Evolutionary conservation across 1,140 invertebrate species (phyloP).

Genomic region (Drosophila sechellia): DNA sequence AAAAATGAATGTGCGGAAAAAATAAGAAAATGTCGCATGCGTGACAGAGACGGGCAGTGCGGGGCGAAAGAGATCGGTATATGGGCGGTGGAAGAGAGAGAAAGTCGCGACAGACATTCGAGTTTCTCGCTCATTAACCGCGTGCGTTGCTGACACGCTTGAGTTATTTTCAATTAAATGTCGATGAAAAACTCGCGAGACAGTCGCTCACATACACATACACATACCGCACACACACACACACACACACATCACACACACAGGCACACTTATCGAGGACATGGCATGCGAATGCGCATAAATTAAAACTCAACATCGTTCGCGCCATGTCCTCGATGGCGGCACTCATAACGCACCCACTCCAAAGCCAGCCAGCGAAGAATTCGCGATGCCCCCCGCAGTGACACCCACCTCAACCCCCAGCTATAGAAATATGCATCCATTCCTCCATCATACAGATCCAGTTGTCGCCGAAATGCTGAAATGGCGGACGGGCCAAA

Average conservation of each 20-base stretch:
- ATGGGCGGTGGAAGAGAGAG: constrained; percentile 7
- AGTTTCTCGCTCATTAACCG: constrained; percentile 83
- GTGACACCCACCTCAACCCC: background rate
- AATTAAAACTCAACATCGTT: constrained; percentile 72
- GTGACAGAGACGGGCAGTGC: constrained; percentile 17
- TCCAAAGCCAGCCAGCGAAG: background rate
- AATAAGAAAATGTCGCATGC: constrained; percentile 28
- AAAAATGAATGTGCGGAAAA: constrained; percentile 9
- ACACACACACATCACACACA: constrained; percentile 13
- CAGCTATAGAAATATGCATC: background rate
- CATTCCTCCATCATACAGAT: constrained; percentile 38
- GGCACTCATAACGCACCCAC: constrained; percentile 61
- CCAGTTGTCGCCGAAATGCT: constrained; percentile 61
- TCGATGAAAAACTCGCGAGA: constrained; percentile 76
- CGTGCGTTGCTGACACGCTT: constrained; percentile 80
- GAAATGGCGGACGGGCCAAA: constrained; percentile 57
- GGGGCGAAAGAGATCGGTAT: background rate
- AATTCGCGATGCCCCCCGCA: background rate
- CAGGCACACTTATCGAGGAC: constrained; percentile 44
- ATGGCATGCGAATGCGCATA: constrained; percentile 62
- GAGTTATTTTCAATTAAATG: constrained; percentile 83
- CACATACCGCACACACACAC: background rate
- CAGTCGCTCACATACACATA: constrained; percentile 25
- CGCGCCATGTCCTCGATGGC: constrained; percentile 54
- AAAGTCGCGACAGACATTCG: constrained; percentile 76